Conservation (phyloP, 2,113 vertebrate genomes). For the Aphyosemion australe region DNA sequence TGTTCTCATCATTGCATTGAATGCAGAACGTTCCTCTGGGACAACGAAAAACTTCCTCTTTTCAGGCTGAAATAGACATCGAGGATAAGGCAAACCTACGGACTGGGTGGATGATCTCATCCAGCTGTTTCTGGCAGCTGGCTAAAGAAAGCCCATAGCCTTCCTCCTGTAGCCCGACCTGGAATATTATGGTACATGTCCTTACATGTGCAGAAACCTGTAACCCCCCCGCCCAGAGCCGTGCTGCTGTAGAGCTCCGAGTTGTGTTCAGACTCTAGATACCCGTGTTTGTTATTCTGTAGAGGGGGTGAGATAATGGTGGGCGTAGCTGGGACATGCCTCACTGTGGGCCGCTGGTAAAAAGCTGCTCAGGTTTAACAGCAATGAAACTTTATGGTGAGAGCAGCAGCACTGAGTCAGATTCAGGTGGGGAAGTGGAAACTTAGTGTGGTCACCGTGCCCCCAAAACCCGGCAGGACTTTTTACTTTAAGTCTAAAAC, state of each 20-base stretch:
- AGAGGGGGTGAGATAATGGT: background rate
- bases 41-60: slow-evolving; percentile 56
- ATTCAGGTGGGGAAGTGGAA: slow-evolving; percentile 8
- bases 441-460: too few species aligned
- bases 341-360: slow-evolving; percentile 15
- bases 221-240: background rate
- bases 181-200: slow-evolving; percentile 45
- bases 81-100: slow-evolving; percentile 41
- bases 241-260: slow-evolving; percentile 13
- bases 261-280: slow-evolving; percentile 5
- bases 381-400: background rate
- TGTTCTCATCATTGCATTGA: slow-evolving; percentile 34
- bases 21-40: slow-evolving; percentile 38
- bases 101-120: slow-evolving; percentile 57
- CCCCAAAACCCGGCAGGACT: background rate
- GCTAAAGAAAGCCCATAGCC: slow-evolving; percentile 51
- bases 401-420: too few species aligned
- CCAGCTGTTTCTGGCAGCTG: slow-evolving; percentile 48
- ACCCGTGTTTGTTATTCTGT: slow-evolving; percentile 16
- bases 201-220: slow-evolving; percentile 57
- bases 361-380: background rate
- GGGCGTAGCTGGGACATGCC: slow-evolving; percentile 19
- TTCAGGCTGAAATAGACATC: slow-evolving; percentile 50
- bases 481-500: background rate
- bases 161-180: slow-evolving; percentile 45